Evolutionary conservation across 2,797 vertebrate species (phyloP), one percentile per base, ranked within the genome.

Genomic region (Bufotes viridis): DNA sequence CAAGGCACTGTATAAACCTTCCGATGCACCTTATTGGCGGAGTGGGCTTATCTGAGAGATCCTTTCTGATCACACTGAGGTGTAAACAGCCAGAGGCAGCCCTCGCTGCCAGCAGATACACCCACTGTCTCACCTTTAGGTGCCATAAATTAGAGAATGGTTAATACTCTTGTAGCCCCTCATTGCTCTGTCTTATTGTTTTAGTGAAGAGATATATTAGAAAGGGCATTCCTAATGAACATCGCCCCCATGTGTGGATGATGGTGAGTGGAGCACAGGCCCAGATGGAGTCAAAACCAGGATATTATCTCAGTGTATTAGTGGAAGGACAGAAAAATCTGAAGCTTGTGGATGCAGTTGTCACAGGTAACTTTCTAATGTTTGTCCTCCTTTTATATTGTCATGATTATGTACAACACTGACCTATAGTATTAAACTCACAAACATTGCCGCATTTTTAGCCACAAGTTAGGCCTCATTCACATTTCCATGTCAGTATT

Each of bases 141-240:
- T 7, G 42, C 42, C 42, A 42, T 5, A 0, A 51, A 12, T 2
- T 13, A 11, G 20, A 10, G 20, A n/a, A 51, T 69, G 13, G 12
- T 29, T 69, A 15, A 15, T 17, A 14, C 7, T 69, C 6, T 15
- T 15, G 3, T 34, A 49, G 0, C 55, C 29, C 26, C 51, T 49
- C 12, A 49, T 67, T 65, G 11, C 58, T 34, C 49, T 60, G 51
- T 34, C 61, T 87, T 74, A 18, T 85, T 91, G 53, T 93, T 92
- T 70, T 94, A 99, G 98, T 99, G 91, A 99, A 99, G 92, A 95
- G 98, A 79, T 99, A 96, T 0, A 96, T 99, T 90, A 97, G 98
- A 86, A 99, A 99, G 92, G 98, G 98, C 1, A 93, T 99, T 57
- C 98, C 98, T 0, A 95, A 94, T 63, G 97, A 98, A 91, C 96